These are phyloP conservation scores for Pogonomyrmex californicus DNA, from an alignment of 1,140 invertebrate genomes.

Conservation along the genomic window DNA sequence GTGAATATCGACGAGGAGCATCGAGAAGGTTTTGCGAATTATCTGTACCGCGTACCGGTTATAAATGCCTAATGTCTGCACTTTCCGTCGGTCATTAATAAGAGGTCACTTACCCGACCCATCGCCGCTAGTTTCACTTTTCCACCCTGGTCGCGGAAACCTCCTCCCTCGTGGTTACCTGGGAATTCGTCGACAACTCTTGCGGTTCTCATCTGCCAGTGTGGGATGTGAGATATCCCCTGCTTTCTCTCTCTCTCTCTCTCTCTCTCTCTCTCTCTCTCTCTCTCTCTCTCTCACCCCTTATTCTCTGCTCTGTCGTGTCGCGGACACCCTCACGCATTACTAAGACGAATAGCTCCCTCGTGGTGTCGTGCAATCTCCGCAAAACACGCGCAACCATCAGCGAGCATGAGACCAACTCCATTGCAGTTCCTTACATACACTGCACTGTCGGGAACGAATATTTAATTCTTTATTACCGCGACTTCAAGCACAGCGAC, in stretches of 20 bases:
- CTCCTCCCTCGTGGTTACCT: slow-evolving; percentile 58
- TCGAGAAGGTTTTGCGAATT: slow-evolving; percentile 47
- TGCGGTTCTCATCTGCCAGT: slow-evolving; percentile 62
- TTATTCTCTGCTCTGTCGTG: slow-evolving; percentile 26
- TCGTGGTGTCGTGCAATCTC: slow-evolving; percentile 72
- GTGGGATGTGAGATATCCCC: slow-evolving; percentile 49
- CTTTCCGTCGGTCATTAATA: slow-evolving; percentile 72
- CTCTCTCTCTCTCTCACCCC: not conserved
- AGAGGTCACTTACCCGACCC: slow-evolving; percentile 64
- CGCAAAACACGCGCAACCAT: slow-evolving; percentile 64
- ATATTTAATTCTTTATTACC: slow-evolving; percentile 67
- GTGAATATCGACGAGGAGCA: slow-evolving; percentile 16
- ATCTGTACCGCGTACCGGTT: slow-evolving; percentile 15
- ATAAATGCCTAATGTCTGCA: slow-evolving; percentile 63
- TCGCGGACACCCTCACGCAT: slow-evolving; percentile 72
- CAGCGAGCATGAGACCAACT: slow-evolving; percentile 36
- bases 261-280: not conserved
- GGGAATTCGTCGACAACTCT: slow-evolving; percentile 55
- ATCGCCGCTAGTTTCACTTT: slow-evolving; percentile 26
- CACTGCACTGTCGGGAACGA: slow-evolving; percentile 18
- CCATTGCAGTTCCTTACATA: slow-evolving; percentile 7
- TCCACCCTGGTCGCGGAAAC: slow-evolving; percentile 52
- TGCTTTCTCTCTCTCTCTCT: slow-evolving; percentile 19
- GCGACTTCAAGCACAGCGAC: not conserved
- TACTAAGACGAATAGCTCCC: slow-evolving; percentile 77